Conservation (phyloP, 2,888 invertebrate genomes). For the Eumerus sabulonum region DNA sequence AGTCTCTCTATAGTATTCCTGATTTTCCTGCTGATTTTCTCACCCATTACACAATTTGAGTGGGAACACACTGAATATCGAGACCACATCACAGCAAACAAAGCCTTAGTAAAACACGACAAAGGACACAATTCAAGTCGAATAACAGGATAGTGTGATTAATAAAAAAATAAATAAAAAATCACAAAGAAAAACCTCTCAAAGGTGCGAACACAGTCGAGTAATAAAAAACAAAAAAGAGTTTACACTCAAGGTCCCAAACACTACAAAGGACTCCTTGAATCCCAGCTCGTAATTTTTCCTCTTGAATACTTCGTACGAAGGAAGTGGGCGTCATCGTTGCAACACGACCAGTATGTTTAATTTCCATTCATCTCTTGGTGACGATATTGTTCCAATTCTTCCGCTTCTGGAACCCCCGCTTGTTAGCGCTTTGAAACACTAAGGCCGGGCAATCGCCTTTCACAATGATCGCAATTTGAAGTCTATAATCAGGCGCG, state of each 20-base stretch:
- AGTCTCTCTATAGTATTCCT: too few species aligned
- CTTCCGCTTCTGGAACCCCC: conserved; percentile 33
- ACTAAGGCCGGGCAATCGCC: conserved; percentile 32
- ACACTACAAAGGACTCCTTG: conserved; percentile 24
- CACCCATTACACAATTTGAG: conserved; percentile 28
- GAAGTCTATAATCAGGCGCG: conserved; percentile 57
- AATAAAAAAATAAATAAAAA: conserved; percentile 19
- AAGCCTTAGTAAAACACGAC: conserved; percentile 22
- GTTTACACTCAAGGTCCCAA: conserved; percentile 32
- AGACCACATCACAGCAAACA: background rate
- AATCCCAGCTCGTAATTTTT: background rate
- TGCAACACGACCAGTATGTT: conserved; percentile 26
- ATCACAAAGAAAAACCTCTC: too few species aligned
- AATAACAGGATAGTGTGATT: conserved; percentile 40
- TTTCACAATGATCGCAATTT: conserved; percentile 54
- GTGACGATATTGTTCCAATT: conserved; percentile 18
- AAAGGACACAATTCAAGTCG: conserved; percentile 22
- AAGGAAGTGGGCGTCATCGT: conserved; percentile 63
- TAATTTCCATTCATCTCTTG: conserved; percentile 33
- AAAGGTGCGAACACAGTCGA: conserved; percentile 21
- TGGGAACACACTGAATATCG: conserved; percentile 18
- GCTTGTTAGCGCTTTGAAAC: conserved; percentile 50
- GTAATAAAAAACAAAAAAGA: conserved; percentile 41
- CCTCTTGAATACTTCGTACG: background rate
- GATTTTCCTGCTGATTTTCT: too few species aligned